Percentiles rank a stretch among this genome's conserved stretches.
These are phyloP conservation scores for Eugnorisma glareosa DNA, from an alignment of 2,888 invertebrate species.

Conservation along the genomic window DNA sequence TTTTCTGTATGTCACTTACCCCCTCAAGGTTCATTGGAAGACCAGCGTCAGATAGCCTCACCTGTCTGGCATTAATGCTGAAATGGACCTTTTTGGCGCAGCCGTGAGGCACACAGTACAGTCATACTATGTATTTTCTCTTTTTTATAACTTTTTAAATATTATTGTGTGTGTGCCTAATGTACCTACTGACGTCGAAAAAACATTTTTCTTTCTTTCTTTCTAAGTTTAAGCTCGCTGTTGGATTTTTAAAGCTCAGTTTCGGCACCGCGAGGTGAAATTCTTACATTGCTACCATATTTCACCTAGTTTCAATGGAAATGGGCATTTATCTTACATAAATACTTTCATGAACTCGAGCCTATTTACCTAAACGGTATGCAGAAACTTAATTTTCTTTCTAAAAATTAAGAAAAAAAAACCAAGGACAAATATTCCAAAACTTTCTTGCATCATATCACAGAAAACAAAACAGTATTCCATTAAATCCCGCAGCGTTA, in stretches of 20 bases:
- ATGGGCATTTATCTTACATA: not conserved
- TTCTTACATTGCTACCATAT: not conserved
- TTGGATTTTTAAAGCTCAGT: not conserved
- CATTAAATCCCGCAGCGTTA: conserved; percentile 44
- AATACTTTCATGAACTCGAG: not conserved
- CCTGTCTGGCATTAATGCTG: no score
- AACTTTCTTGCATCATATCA: not conserved
- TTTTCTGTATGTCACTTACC: no score
- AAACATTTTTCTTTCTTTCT: no score
- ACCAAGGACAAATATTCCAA: not conserved
- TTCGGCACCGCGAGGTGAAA: not conserved
- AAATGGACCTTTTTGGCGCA: no score
- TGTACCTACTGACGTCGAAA: no score
- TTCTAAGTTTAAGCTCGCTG: not conserved
- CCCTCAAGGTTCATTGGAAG: no score
- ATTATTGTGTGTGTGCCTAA: no score
- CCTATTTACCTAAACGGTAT: not conserved
- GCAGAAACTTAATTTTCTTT: not conserved
- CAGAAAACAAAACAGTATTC: not conserved
- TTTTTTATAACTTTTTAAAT: no score
- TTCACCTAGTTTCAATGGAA: not conserved
- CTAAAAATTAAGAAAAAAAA: no score
- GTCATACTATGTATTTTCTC: no score
- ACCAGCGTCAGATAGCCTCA: no score
- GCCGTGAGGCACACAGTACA: no score